A percentile compares a stretch with the other conserved stretches of the same genome.
Evolutionary conservation across 2,888 invertebrate species (phyloP).

Genomic region (Trichogramma evanescens): DNA sequence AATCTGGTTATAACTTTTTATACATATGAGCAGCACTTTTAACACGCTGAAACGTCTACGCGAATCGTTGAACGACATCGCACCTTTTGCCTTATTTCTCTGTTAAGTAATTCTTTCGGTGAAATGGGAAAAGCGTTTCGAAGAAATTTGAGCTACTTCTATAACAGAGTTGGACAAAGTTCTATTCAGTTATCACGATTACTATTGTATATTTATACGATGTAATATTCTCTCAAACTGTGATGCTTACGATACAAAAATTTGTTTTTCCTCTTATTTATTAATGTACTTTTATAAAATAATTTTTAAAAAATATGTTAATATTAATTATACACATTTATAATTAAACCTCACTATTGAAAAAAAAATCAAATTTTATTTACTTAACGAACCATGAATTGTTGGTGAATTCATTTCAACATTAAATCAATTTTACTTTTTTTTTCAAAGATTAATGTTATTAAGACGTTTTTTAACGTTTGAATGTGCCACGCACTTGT

Average conservation of each 20-base stretch:
- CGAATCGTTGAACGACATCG: constrained; percentile 18
- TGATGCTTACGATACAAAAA: constrained; percentile 7
- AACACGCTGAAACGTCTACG: background rate
- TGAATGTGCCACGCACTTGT: too few species aligned
- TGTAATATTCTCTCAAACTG: constrained; percentile 11
- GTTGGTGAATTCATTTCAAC: too few species aligned
- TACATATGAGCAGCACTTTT: too few species aligned
- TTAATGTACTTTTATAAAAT: constrained; percentile 6
- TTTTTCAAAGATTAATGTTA: too few species aligned
- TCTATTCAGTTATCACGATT: constrained; percentile 20
- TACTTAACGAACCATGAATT: background rate
- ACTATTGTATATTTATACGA: constrained; percentile 18
- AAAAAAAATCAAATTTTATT: constrained; percentile 11
- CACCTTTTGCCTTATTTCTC: constrained; percentile 5
- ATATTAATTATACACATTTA: constrained; percentile 5
- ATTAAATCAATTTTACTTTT: too few species aligned
- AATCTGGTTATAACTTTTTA: too few species aligned
- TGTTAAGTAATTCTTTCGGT: background rate
- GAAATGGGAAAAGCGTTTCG: constrained; percentile 1
- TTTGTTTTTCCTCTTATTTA: constrained; percentile 6
- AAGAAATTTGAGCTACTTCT: constrained; percentile 8
- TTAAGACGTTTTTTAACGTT: too few species aligned
- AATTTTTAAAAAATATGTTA: constrained; percentile 5
- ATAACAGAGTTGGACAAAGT: constrained; percentile 15
- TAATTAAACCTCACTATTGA: background rate